Evolutionary conservation across 1,140 invertebrate genomes (phyloP), one percentile per base, ranked within the genome.

Genomic region (Lepidostoma basale): DNA sequence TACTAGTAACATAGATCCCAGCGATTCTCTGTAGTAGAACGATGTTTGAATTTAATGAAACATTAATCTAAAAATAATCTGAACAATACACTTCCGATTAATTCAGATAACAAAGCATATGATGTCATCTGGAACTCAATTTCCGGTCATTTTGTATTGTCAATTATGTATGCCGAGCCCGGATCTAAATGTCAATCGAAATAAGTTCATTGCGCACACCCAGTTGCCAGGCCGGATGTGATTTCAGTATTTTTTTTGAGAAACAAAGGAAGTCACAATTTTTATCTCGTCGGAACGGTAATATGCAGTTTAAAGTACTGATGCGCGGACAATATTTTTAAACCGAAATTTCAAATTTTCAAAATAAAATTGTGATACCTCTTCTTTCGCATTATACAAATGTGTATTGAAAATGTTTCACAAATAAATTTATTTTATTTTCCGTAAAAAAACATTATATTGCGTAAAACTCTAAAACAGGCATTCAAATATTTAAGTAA

Each of bases 71-170:
- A 56, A 56, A 39, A 56, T 56, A 56, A n/a, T 4, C 18, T 3
- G 0, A 56, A 56, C 52, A 56, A 56, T 39, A 56, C 28, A 56
- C 52, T 36, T 56, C 52, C 52, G 52, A 56, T 56, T 56, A 56
- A 56, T 56, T 14, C 28, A 36, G 52, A 28, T 54, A 16, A 54
- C 49, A 54, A 54, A 54, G 49, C 52, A 22, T 18, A 56, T 56
- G 52, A 56, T 33, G 36, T 56, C 52, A 56, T 22, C 52, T 56
- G 52, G 52, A 56, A 56, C 52, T 56, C 52, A 56, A 56, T 56
- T 56, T 56, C 52, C 52, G 52, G 52, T 16, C 28, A 36, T 56
- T 56, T 56, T 56, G 52, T 56, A 36, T 18, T 56, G 28, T 56
- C 16, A 36, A 56, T 56, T 56, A 56, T 56, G 10, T 56, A 56